Evolutionary conservation across 37 sponge, comb jelly and placozoan species (phyloP).

Genomic region (Tethya wilhelma): DNA sequence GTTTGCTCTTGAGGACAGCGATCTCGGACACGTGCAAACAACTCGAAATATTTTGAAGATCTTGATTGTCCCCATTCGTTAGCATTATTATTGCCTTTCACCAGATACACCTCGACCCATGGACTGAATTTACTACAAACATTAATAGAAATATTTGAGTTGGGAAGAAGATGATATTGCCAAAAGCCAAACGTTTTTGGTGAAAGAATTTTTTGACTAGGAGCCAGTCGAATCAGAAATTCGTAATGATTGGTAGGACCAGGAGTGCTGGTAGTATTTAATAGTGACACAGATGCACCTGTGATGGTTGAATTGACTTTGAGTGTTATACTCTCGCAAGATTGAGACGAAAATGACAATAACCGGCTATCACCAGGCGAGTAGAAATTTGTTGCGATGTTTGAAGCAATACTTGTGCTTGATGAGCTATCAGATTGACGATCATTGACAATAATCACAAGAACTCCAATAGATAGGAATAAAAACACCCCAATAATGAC

Average conservation of each 20-base stretch:
- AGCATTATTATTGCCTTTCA: neutral
- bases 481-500: too few relatives aligned
- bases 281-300: too few relatives aligned
- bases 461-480: too few relatives aligned
- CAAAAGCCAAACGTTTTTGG: neutral
- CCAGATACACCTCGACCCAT: neutral
- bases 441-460: too few relatives aligned
- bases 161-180: neutral
- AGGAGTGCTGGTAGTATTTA: neutral
- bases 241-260: neutral
- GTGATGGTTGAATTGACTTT: too few relatives aligned
- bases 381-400: neutral
- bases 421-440: too few relatives aligned
- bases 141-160: neutral
- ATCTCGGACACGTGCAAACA: neutral
- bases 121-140: neutral
- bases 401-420: too few relatives aligned
- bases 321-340: neutral
- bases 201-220: neutral
- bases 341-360: neutral
- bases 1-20: neutral
- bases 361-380: neutral
- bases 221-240: too few relatives aligned
- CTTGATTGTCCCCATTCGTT: neutral
- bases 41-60: neutral